These are phyloP conservation scores for Malurus splendens DNA, from an alignment of 2,797 vertebrate genomes.

Conservation along the genomic window DNA sequence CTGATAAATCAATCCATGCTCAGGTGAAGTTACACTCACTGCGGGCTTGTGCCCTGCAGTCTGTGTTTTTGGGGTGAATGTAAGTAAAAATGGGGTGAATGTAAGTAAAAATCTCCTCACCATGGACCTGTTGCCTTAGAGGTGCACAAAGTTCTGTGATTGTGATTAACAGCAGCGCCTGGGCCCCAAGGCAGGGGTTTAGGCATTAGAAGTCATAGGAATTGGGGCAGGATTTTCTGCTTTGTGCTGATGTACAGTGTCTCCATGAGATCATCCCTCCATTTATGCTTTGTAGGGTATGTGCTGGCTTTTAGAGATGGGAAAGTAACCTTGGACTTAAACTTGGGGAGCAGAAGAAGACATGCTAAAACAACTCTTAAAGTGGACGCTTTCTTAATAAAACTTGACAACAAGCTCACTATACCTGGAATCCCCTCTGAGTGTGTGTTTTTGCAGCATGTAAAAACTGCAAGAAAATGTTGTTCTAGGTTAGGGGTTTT, in stretches of 20 bases:
- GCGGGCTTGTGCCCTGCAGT: neutral
- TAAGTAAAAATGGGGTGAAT: neutral
- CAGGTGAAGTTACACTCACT: fast-evolving
- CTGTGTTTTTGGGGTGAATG: neutral
- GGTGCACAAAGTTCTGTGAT: fast-evolving
- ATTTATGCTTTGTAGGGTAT: fast-evolving
- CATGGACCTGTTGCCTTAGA: neutral
- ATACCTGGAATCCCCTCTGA: neutral
- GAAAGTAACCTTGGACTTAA: neutral
- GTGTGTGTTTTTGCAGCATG: neutral
- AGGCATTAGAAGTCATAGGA: fast-evolving
- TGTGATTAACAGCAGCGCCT: neutral
- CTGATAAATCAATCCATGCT: neutral
- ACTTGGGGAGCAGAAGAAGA: neutral
- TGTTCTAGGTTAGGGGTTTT: neutral
- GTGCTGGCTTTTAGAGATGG: neutral
- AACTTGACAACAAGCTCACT: neutral
- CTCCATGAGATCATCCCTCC: fast-evolving
- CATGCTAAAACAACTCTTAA: neutral
- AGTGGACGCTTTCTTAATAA: fast-evolving
- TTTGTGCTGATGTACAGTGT: neutral
- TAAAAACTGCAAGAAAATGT: neutral
- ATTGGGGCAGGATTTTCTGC: neutral
- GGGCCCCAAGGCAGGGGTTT: neutral
- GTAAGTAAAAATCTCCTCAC: neutral